These are phyloP conservation scores for Xiphias gladius DNA, from an alignment of 2,113 vertebrate species.

Conservation along the genomic window DNA sequence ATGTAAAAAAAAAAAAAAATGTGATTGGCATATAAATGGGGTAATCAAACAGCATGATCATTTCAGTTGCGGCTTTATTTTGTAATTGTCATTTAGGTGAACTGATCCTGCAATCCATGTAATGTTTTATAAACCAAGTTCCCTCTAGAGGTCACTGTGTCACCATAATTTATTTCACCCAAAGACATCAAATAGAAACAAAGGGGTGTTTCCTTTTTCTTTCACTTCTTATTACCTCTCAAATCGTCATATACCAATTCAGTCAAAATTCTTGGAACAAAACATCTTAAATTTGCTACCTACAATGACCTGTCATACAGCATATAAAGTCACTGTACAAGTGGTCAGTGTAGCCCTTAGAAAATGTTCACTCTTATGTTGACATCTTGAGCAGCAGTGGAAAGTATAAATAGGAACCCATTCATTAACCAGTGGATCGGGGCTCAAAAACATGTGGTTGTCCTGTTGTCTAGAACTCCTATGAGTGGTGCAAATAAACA, in stretches of 20 bases:
- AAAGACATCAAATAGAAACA: conserved; percentile 8
- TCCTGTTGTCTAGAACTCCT: background rate
- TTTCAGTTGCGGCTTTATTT: background rate
- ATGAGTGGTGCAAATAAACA: too few relatives aligned
- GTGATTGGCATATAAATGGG: background rate
- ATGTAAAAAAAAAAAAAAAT: background rate
- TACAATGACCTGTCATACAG: background rate
- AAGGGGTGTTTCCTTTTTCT: background rate
- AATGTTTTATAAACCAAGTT: background rate
- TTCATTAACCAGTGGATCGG: too few relatives aligned
- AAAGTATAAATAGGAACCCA: too few relatives aligned
- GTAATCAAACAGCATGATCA: background rate
- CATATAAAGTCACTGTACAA: background rate
- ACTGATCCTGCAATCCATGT: background rate
- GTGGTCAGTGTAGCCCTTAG: background rate
- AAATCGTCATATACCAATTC: background rate
- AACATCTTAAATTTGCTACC: background rate
- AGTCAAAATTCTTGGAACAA: background rate
- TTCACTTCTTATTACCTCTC: background rate
- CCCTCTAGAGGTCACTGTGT: conserved; percentile 51
- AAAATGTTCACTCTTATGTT: background rate
- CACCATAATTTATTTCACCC: background rate
- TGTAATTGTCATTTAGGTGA: background rate
- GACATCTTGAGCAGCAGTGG: background rate
- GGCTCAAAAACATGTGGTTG: background rate